These are phyloP conservation scores for Stictonetta naevosa DNA, from an alignment of 2,113 vertebrate genomes.

Conservation along the genomic window DNA sequence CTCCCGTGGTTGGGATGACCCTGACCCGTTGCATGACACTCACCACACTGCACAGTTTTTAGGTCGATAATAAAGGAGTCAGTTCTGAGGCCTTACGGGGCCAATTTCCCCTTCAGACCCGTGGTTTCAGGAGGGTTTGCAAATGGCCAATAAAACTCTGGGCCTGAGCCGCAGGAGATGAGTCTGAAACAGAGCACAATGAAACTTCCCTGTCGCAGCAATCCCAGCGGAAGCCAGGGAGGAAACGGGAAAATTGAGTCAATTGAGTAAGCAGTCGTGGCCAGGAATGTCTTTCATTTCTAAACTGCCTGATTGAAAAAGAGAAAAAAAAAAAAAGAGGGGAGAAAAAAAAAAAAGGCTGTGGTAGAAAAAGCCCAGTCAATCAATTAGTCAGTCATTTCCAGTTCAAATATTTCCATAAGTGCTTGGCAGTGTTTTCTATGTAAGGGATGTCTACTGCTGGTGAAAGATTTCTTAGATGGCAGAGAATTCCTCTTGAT, in stretches of 20 bases:
- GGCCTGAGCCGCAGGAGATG: neutral
- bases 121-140: neutral
- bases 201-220: neutral
- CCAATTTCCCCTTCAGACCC: neutral
- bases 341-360: neutral
- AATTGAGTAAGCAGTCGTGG: neutral
- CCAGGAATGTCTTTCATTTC: slow-evolving; percentile 17
- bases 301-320: neutral
- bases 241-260: slow-evolving; percentile 15
- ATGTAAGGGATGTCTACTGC: neutral
- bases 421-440: slow-evolving; percentile 38
- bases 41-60: too few species aligned
- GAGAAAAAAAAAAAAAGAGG: neutral
- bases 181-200: neutral
- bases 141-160: neutral
- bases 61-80: neutral
- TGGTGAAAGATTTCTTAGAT: slow-evolving; percentile 50
- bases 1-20: neutral
- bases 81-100: neutral
- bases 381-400: slow-evolving; percentile 43
- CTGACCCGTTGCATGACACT: neutral
- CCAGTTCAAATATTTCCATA: slow-evolving; percentile 47
- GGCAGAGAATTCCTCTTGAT: slow-evolving; percentile 37
- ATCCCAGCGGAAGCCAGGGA: neutral
- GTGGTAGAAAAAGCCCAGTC: slow-evolving; percentile 17